Base-by-base conservation (phyloP, 2,113 vertebrate species). In the Sminthopsis crassicaudata region DNA sequence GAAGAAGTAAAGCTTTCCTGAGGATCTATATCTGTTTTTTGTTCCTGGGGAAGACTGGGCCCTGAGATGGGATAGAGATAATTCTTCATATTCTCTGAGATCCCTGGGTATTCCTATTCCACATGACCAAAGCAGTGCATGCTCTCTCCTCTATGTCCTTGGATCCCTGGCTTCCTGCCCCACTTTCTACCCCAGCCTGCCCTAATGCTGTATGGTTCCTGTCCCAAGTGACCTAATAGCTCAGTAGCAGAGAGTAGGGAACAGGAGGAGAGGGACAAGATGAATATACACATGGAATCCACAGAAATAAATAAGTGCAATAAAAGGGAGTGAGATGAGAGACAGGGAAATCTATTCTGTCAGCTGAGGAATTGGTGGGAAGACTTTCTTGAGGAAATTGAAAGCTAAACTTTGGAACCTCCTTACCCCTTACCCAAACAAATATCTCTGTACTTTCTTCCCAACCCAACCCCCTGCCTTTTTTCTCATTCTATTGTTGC, bases 301-400 rank as follows among this genome's bases (percentile, higher is more conserved):
- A 0, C 0, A 12, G n/a, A 57, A 53, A 24, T 22, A 24, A 0
- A 2, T 89, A 92, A 76, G 3, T 0, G 2, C 5, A n/a, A 26
- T 0, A 2, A 89, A 84, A 53, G 76, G 76, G 30, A 12, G 26
- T 5, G 12, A 26, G 51, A 54, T 88, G 6, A 22, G 89, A 24
- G 52, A 19, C 9, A 30, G 24, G 46, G 10, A n/a, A 2, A 23
- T 1, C 42, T 90, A 6, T 50, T 92, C 48, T 52, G 48, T 50
- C 76, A 36, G 19, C 30, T 52, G 60, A n/a, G 14, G 8, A 3
- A 53, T 51, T 8, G 0, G 19, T 5, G 84, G 2, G 57, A 53
- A 23, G 6, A 55, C 46, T n/a, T 84, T 84, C 26, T 1, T 1
- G 54, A 51, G 57, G 46, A 50, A 42, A 48, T 46, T 36, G 24